Base-by-base conservation (phyloP, 2,113 vertebrate species). In the Lota lota region DNA sequence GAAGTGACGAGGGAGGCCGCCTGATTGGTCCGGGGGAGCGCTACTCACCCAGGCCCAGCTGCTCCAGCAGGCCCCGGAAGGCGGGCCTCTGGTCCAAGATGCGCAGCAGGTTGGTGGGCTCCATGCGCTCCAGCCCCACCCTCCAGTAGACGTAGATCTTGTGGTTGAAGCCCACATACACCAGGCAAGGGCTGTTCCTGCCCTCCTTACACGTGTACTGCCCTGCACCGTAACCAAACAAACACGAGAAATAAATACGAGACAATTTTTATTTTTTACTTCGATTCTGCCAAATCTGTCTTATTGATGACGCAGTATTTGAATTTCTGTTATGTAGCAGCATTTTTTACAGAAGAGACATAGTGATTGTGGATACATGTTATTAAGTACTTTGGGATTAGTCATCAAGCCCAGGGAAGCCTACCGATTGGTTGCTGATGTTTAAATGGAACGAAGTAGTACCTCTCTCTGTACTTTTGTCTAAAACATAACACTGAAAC, bases 131-230 rank as follows among this genome's bases (percentile, higher is more conserved):
- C 72, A 99, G 91, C 78, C 92, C 88, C 66, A 99, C 95, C 76
- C 94, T 95, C 96, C 96, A 99, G 87, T 99, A 99, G 67, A 99
- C 93, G 33, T 96, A 95, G 85, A 99, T 97, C 87, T 98, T 98
- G 78, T 98, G 95, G 78, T 85, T 98, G 91, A 99, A 99, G 36
- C 95, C 97, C 68, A 98, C 95, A 0, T 99, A 99, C 59, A 99
- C 95, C 14, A 99, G 88, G 69, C 97, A 99, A 20, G 97, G 97
- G 79, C 94, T 96, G 79, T 99, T 98, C 70, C 77, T 92, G 33
- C 93, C 93, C 28, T 94, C 95, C 86, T 97, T 97, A 75, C 96
- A 98, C 2, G 97, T 95, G 19, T 97, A 99, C 40, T 97, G 93
- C 47, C 97, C 97, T 99, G 83, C 5, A 73, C n/a, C 64, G 36